Evolutionary conservation across 2,113 vertebrate genomes (phyloP), one percentile per base, ranked within the genome.

Genomic region (Engraulis encrasicolus): DNA sequence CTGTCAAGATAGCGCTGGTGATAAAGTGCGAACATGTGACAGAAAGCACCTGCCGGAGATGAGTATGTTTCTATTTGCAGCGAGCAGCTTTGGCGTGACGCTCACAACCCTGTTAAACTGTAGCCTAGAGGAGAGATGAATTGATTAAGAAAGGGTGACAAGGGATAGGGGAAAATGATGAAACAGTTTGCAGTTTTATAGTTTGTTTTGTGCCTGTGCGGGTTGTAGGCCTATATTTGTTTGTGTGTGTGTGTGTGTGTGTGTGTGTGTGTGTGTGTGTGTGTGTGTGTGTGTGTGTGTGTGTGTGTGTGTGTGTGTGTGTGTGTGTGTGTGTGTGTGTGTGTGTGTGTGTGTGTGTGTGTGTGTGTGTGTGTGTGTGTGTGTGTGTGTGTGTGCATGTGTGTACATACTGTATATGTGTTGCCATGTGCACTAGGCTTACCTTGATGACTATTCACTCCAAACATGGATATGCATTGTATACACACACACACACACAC

Each of bases 1-100:
- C 91, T 92, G 92, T 94, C 93, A 93, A 93, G 93, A 95, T 95
- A 92, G 92, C 91, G 91, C 93, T 91, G 91, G 92, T 94, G 94
- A 94, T 94, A 94, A 94, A 94, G 94, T 87, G 89, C 90, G 91
- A 93, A 92, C 93, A 93, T 93, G 91, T 92, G 91, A 93, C 91
- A 91, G 92, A 95, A 94, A 84, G 84, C 93, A 93, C 92, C 92
- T 94, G 93, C 90, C 93, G 86, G 89, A 82, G n/a, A 92, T 92
- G 90, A 89, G 88, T 92, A 92, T 89, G 90, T 92, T 93, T 93
- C 92, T 91, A 92, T 93, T 93, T 91, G 83, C 88, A 15, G 66
- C 31, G 23, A 91, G 93, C 90, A 89, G 85, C 92, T 92, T 92
- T 91, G 92, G 86, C 90, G 91, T 87, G 80, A 89, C 89, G 91